phyloP scores from a whole-genome alignment of 2,888 invertebrate species.

The Metallyticus violacea region DNA sequence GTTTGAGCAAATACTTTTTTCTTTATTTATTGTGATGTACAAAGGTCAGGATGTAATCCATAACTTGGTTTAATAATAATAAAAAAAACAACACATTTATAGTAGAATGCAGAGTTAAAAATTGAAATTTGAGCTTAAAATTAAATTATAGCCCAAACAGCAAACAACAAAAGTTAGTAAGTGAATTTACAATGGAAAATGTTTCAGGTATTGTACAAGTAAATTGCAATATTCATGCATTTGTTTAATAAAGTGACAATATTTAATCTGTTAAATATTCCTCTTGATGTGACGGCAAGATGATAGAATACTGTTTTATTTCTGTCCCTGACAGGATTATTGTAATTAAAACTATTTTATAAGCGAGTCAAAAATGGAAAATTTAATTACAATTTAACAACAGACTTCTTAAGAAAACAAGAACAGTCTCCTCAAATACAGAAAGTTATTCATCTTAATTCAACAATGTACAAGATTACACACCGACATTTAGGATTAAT shows the following conservation, averaged over 20 bases:
- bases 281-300: slow-evolving; percentile 27
- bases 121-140: slow-evolving; percentile 2
- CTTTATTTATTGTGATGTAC: slow-evolving; percentile 23
- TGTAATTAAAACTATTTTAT: neutral
- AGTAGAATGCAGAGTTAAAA: slow-evolving; percentile 2
- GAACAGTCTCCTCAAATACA: neutral
- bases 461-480: neutral
- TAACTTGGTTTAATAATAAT: neutral
- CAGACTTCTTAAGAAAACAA: neutral
- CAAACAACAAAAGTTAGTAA: neutral
- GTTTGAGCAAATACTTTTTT: slow-evolving; percentile 32
- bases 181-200: neutral
- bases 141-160: neutral
- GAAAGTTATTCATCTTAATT: neutral
- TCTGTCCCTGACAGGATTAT: neutral
- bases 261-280: slow-evolving; percentile 9
- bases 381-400: neutral
- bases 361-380: neutral
- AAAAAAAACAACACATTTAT: neutral
- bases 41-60: neutral
- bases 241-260: neutral
- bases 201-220: neutral
- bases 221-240: slow-evolving; percentile 6
- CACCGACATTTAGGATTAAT: neutral
- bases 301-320: slow-evolving; percentile 29